These are phyloP conservation scores for Polydrusus cervinus DNA, from an alignment of 2,888 invertebrate genomes.

Conservation along the genomic window DNA sequence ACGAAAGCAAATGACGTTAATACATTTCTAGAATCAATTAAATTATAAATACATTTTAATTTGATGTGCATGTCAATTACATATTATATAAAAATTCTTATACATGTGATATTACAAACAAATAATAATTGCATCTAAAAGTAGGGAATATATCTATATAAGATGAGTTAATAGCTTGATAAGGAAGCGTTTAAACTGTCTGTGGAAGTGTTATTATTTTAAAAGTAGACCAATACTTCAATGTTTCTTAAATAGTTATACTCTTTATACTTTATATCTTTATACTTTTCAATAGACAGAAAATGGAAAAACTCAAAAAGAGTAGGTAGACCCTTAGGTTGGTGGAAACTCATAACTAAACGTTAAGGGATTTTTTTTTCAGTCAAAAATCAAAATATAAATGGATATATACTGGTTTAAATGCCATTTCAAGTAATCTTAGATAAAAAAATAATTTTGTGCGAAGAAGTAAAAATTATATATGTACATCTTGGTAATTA, in stretches of 20 bases:
- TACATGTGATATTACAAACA: not conserved
- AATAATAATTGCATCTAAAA: constrained; percentile 1
- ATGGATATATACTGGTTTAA: too few species aligned
- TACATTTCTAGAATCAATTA: constrained; percentile 19
- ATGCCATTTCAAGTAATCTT: not conserved
- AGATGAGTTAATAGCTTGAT: constrained; percentile 4
- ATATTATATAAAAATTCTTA: not conserved
- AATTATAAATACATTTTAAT: constrained; percentile 6
- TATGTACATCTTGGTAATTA: not conserved
- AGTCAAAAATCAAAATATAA: too few species aligned
- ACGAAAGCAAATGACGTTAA: constrained; percentile 50
- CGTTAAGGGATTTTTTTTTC: too few species aligned
- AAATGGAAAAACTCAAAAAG: too few species aligned
- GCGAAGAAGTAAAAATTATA: not conserved
- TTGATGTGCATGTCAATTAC: not conserved
- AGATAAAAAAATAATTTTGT: not conserved
- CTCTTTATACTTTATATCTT: too few species aligned
- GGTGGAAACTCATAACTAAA: too few species aligned
- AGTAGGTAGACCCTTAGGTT: too few species aligned
- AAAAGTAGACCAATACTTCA: too few species aligned
- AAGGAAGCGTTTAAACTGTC: not conserved
- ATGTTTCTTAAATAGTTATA: not conserved
- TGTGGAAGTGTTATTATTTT: not conserved
- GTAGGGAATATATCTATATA: not conserved
- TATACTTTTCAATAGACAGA: too few species aligned